phyloP scores from a whole-genome alignment of 2,888 invertebrate genomes.

The Drosophila affinis region DNA sequence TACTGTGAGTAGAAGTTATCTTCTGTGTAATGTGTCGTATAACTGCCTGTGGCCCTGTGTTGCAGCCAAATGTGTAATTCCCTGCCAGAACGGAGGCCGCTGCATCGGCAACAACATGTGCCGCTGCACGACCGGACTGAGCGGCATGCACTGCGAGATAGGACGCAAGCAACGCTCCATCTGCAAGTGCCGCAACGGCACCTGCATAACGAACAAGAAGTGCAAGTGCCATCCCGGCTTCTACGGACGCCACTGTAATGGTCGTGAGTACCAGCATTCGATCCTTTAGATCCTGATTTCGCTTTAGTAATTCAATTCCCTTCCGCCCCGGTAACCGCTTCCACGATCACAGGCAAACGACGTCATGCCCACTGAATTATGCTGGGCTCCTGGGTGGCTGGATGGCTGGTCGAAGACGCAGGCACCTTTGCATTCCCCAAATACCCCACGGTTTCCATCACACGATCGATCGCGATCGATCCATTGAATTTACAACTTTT shows the following conservation, averaged over 20 bases:
- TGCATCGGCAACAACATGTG: conserved; percentile 95
- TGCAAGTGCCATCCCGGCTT: conserved; percentile 93
- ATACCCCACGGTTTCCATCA: background rate
- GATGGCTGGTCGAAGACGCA: background rate
- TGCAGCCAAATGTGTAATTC: conserved; percentile 94
- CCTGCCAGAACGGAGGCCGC: conserved; percentile 95
- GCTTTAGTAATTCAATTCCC: background rate
- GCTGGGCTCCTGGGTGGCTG: conserved; percentile 13
- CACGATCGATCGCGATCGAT: background rate
- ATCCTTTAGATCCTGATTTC: background rate
- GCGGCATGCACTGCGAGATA: conserved; percentile 96
- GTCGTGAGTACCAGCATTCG: conserved; percentile 85
- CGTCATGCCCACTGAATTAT: conserved; percentile 38
- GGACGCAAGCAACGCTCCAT: conserved; percentile 89
- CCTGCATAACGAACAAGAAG: conserved; percentile 87
- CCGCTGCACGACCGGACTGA: conserved; percentile 92
- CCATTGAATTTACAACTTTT: conserved; percentile 46
- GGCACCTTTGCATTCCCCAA: conserved; percentile 2
- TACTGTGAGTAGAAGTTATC: conserved; percentile 88
- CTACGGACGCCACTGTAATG: conserved; percentile 92
- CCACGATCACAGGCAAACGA: conserved; percentile 42
- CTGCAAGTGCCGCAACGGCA: conserved; percentile 92
- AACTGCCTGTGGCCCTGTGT: background rate
- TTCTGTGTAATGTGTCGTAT: background rate
- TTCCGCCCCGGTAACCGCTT: background rate